Percentiles rank a stretch among this genome's conserved stretches.
These are phyloP conservation scores for Sceloporus undulatus DNA, from an alignment of 2,113 vertebrate genomes.

Conservation along the genomic window DNA sequence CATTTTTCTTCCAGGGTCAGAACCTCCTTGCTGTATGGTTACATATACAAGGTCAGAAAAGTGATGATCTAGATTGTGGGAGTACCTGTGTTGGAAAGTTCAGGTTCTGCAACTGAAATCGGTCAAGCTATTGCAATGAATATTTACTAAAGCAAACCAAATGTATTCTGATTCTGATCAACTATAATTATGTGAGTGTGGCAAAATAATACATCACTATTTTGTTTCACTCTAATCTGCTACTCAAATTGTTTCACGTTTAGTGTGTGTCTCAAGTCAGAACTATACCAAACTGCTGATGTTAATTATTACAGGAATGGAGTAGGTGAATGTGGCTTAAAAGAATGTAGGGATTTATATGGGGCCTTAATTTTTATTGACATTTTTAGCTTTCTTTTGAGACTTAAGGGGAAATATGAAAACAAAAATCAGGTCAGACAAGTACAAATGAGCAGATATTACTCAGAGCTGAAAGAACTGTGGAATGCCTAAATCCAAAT, in stretches of 20 bases:
- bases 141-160: background rate
- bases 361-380: constrained; percentile 78
- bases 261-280: constrained; percentile 53
- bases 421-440: constrained; percentile 74
- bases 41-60: background rate
- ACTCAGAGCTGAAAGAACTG: constrained; percentile 57
- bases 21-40: background rate
- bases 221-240: background rate
- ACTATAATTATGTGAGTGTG: background rate
- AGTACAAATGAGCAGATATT: constrained; percentile 72
- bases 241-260: constrained; percentile 15
- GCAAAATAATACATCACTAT: background rate
- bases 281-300: constrained; percentile 23
- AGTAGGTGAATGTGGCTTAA: constrained; percentile 23
- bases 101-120: background rate
- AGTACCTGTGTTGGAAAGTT: background rate
- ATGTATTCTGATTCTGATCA: background rate
- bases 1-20: background rate
- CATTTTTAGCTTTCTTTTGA: constrained; percentile 74
- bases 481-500: constrained; percentile 64
- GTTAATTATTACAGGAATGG: constrained; percentile 27
- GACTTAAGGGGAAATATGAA: constrained; percentile 57
- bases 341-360: constrained; percentile 53
- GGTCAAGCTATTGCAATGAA: background rate
- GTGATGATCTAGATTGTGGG: background rate